Conservation (phyloP, 2,113 vertebrate species). For the Lasiurus cinereus region DNA sequence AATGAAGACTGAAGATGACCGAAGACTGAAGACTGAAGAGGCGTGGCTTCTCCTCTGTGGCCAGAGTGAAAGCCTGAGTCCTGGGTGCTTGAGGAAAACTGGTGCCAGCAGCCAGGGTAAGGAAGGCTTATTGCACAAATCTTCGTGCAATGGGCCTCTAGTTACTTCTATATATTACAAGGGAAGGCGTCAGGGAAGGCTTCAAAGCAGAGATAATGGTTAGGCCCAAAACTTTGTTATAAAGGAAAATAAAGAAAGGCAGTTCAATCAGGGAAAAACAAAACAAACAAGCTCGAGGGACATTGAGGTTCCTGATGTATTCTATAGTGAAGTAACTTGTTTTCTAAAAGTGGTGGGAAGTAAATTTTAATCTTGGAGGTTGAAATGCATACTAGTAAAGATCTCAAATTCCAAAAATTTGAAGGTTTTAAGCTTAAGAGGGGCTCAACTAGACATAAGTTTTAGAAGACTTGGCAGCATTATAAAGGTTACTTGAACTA, state of each 20-base stretch:
- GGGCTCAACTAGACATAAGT: background rate
- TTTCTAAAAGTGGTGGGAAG: background rate
- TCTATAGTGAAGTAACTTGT: background rate
- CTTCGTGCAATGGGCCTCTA: too few species aligned
- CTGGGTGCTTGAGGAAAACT: too few species aligned
- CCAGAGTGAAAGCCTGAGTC: too few species aligned
- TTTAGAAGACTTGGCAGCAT: background rate
- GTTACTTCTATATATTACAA: background rate
- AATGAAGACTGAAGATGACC: too few species aligned
- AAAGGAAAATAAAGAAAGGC: slow-evolving; percentile 5
- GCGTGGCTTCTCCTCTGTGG: too few species aligned
- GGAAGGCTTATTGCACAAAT: too few species aligned
- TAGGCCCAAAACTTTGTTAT: background rate
- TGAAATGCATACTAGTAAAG: background rate
- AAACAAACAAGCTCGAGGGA: background rate
- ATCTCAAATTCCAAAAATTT: background rate
- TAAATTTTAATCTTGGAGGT: background rate
- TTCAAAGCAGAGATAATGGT: background rate
- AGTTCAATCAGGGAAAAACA: background rate
- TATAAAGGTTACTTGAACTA: background rate
- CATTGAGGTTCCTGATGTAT: background rate
- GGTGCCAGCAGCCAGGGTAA: too few species aligned
- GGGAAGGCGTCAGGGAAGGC: background rate
- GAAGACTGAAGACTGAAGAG: too few species aligned
- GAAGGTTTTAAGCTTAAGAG: background rate